A percentile compares a stretch with the other conserved stretches of the same genome.
phyloP scores from a whole-genome alignment of 2,113 vertebrate genomes.

The Paramormyrops kingsleyae region DNA sequence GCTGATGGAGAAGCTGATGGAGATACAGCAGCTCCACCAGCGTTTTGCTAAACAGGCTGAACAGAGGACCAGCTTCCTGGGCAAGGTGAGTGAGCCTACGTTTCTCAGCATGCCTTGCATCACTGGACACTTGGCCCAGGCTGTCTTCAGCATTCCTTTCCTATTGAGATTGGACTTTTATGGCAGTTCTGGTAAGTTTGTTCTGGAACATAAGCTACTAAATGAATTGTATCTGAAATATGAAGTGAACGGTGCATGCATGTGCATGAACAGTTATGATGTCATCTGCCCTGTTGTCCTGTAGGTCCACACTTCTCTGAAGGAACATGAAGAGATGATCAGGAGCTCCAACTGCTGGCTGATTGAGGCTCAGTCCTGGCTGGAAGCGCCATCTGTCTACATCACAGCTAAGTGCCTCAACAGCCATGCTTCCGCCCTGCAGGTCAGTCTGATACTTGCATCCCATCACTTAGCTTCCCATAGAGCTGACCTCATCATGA shows the following conservation, averaged over 20 bases:
- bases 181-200: neutral
- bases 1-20: slow-evolving; percentile 68
- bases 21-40: slow-evolving; percentile 70
- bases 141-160: neutral
- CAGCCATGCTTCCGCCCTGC: slow-evolving; percentile 62
- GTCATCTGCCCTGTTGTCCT: neutral
- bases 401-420: slow-evolving; percentile 68
- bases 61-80: slow-evolving; percentile 71
- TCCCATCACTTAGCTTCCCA: neutral
- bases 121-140: neutral
- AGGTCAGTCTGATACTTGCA: slow-evolving; percentile 52
- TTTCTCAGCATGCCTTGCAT: neutral
- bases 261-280: neutral
- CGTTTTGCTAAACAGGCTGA: slow-evolving; percentile 74
- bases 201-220: slow-evolving; percentile 1
- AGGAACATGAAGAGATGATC: slow-evolving; percentile 79
- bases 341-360: slow-evolving; percentile 72
- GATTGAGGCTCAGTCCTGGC: slow-evolving; percentile 64
- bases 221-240: neutral
- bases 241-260: neutral
- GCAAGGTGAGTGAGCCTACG: slow-evolving; percentile 65
- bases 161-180: neutral
- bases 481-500: neutral
- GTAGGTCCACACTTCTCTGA: slow-evolving; percentile 72
- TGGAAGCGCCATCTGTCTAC: slow-evolving; percentile 60